These are phyloP conservation scores for Dione juno DNA, from an alignment of 2,888 invertebrate species.

Conservation along the genomic window DNA sequence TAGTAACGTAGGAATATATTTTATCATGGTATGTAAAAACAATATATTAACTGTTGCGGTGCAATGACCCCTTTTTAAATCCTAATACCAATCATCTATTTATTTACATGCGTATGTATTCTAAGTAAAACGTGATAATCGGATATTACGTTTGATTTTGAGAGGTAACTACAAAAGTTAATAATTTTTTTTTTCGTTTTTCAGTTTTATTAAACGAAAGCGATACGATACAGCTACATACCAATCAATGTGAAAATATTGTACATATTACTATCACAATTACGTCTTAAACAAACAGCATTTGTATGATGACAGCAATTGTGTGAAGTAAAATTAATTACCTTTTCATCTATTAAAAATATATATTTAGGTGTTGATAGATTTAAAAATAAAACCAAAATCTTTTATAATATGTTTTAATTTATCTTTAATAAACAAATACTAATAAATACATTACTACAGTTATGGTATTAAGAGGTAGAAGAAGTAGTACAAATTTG, in stretches of 20 bases:
- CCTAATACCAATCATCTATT: neutral
- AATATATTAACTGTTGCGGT: neutral
- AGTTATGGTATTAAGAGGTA: neutral
- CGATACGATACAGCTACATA: neutral
- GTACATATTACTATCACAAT: neutral
- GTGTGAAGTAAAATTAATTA: too few species aligned
- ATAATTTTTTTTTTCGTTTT: too few species aligned
- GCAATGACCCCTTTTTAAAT: neutral
- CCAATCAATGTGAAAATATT: too few species aligned
- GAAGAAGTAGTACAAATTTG: neutral
- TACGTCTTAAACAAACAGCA: neutral
- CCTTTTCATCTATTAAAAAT: neutral
- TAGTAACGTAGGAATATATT: neutral
- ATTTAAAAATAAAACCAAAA: slow-evolving; percentile 7
- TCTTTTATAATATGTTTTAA: neutral
- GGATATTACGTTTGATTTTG: neutral
- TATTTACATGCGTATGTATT: neutral
- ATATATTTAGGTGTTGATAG: neutral
- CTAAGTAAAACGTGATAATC: slow-evolving; percentile 5
- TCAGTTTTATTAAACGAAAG: slow-evolving; percentile 18
- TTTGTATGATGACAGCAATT: too few species aligned
- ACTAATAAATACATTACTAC: neutral
- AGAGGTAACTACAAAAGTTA: too few species aligned
- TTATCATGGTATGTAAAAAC: slow-evolving; percentile 2
- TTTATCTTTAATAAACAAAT: neutral